Evolutionary conservation across 1,140 invertebrate genomes (phyloP).

Genomic region (Aphidius ervi): DNA sequence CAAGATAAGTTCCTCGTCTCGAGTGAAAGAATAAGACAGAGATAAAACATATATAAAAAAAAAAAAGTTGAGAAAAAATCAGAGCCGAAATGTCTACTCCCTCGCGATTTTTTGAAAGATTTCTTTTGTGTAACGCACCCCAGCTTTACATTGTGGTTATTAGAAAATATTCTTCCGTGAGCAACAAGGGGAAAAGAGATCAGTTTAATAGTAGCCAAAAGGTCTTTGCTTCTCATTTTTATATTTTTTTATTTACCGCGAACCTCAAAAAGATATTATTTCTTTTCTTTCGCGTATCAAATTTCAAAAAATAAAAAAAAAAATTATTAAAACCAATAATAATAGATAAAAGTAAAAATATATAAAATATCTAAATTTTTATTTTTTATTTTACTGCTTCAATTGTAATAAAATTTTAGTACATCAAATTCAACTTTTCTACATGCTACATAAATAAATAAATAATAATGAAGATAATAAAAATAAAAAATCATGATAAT

Average conservation of each 20-base stretch:
- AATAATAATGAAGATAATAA: too few relatives aligned
- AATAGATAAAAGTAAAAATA: too few relatives aligned
- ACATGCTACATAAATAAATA: too few relatives aligned
- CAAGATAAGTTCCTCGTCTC: constrained; percentile 46
- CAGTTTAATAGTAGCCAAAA: constrained; percentile 29
- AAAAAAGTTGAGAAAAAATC: constrained; percentile 14
- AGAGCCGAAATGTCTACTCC: constrained; percentile 11
- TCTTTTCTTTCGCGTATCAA: constrained; percentile 8
- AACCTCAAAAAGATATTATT: constrained; percentile 15
- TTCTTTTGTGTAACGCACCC: constrained; percentile 53
- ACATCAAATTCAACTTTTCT: too few relatives aligned
- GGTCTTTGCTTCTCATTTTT: constrained; percentile 9
- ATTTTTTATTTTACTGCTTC: too few relatives aligned
- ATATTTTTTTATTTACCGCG: too few relatives aligned
- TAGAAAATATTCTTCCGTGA: constrained; percentile 51
- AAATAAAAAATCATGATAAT: too few relatives aligned
- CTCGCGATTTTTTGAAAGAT: constrained; percentile 35
- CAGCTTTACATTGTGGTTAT: constrained; percentile 53
- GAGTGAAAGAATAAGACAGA: too few relatives aligned
- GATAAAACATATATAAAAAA: too few relatives aligned
- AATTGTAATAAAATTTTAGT: too few relatives aligned
- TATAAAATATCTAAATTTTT: too few relatives aligned
- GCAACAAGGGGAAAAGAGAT: constrained; percentile 26
- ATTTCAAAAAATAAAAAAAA: constrained; percentile 1
- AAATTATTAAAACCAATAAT: too few relatives aligned